Evolutionary conservation across 1,140 invertebrate species (phyloP).

Genomic region (Anoplolepis gracilipes): DNA sequence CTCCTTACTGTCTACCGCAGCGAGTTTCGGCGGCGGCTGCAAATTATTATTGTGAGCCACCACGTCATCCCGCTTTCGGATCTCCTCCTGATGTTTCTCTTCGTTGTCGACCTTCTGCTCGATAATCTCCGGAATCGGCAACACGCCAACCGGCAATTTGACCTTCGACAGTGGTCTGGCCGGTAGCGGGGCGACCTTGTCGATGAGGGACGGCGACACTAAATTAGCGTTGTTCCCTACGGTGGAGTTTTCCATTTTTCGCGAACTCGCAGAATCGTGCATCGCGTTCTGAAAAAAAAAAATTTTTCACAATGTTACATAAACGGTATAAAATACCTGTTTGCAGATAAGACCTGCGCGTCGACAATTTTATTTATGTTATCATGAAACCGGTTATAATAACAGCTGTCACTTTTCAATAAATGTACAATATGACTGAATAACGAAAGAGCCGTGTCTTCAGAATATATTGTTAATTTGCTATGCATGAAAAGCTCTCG

Average conservation of each 20-base stretch:
- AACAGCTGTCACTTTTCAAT: neutral
- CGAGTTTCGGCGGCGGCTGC: conserved; percentile 12
- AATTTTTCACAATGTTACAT: conserved; percentile 6
- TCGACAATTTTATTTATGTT: neutral
- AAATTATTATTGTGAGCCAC: conserved; percentile 42
- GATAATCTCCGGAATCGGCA: conserved; percentile 81
- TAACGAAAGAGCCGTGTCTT: too few species aligned
- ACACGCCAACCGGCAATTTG: conserved; percentile 82
- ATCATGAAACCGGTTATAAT: neutral
- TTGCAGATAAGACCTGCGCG: neutral
- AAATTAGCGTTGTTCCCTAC: conserved; percentile 69
- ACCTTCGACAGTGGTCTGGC: conserved; percentile 70
- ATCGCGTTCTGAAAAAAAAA: conserved; percentile 74
- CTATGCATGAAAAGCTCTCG: neutral
- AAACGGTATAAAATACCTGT: neutral
- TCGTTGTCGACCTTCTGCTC: conserved; percentile 71
- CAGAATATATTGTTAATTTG: too few species aligned
- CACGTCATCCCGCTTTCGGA: conserved; percentile 34
- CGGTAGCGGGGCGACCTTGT: conserved; percentile 49
- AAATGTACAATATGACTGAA: too few species aligned
- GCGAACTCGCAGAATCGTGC: conserved; percentile 64
- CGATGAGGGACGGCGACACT: conserved; percentile 65
- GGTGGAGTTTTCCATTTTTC: conserved; percentile 68
- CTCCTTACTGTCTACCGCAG: conserved; percentile 36
- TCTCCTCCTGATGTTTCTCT: conserved; percentile 32